Base-by-base conservation (phyloP, 2,113 vertebrate genomes). In the Dasypus novemcinctus region DNA sequence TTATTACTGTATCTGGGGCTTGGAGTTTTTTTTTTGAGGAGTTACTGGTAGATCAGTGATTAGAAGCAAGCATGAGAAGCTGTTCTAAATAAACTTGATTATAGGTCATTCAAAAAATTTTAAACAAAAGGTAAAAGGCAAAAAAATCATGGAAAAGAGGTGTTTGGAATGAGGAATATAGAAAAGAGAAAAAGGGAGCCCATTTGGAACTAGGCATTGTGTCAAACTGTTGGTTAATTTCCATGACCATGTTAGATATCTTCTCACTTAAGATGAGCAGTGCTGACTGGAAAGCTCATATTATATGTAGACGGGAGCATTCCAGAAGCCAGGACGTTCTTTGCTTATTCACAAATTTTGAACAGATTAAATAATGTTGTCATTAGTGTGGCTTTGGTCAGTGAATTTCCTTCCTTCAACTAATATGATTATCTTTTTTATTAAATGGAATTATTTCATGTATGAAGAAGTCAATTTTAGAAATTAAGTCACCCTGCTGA, bases 381-480 rank as follows among this genome's bases (percentile, higher is more conserved):
- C 38, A 57, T 90, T 82, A 93, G 13, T 81, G 23, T 63, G 79
- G 36, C 36, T 95, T 90, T 83, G 31, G 43, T 90, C 21, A 92
- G 76, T 95, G 72, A 95, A 91, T 94, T 93, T 95, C 68, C 29
- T 88, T 85, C 46, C 83, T 96, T 93, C 43, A 93, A 36, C 88
- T 92, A 95, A 94, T n/a, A 64, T 69, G 49, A 96, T 49, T 71
- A 78, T 71, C 78, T 87, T 59, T 93, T 41, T 91, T 94, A 82
- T 95, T 96, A 93, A 96, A 64, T 94, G 90, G 93, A 96, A 83
- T 95, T 74, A 90, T 94, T 95, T 97, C 66, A 59, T 83, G 81
- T 97, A 84, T 95, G 84, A 68, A 63, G 36, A 93, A 96, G 68
- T 54, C n/a, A 75, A 94, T 96, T 98, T 98, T 98, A 98, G 95